phyloP scores from a whole-genome alignment of 2,113 vertebrate genomes.

The Manacus vitellinus region DNA sequence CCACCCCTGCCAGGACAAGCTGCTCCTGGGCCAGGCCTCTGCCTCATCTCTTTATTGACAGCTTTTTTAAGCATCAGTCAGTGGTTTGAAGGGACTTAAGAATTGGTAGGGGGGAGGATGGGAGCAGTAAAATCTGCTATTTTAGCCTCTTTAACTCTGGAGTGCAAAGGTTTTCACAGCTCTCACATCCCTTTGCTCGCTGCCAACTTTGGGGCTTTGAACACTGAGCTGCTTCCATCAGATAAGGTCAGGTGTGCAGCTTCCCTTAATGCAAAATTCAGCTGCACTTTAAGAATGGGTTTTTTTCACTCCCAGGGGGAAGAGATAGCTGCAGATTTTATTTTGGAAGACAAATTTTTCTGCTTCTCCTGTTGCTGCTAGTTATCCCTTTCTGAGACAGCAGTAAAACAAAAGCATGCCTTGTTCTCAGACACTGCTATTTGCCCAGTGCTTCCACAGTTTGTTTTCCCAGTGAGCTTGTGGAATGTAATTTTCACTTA shows the following conservation, averaged over 20 bases:
- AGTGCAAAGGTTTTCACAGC: not conserved
- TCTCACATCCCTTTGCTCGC: not conserved
- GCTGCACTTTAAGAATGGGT: not conserved
- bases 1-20: not conserved
- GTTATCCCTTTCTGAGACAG: not conserved
- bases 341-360: not conserved
- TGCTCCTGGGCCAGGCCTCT: not conserved
- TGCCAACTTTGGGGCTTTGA: not conserved
- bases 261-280: not conserved
- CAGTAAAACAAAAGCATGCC: not conserved
- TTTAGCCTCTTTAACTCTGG: not conserved
- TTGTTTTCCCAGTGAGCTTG: constrained; percentile 17
- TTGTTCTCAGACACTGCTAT: not conserved
- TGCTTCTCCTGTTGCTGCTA: not conserved
- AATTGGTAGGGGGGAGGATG: not conserved
- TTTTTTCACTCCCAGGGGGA: not conserved
- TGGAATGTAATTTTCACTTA: constrained; percentile 32
- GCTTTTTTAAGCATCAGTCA: not conserved
- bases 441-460: constrained; percentile 27
- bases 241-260: not conserved
- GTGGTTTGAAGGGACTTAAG: not conserved
- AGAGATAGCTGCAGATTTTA: not conserved
- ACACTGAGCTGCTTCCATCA: not conserved
- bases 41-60: not conserved
- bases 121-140: not conserved